Percentiles rank a stretch among this genome's conserved stretches.
These are phyloP conservation scores for Trisateles emortualis DNA, from an alignment of 2,888 invertebrate species.

Conservation along the genomic window DNA sequence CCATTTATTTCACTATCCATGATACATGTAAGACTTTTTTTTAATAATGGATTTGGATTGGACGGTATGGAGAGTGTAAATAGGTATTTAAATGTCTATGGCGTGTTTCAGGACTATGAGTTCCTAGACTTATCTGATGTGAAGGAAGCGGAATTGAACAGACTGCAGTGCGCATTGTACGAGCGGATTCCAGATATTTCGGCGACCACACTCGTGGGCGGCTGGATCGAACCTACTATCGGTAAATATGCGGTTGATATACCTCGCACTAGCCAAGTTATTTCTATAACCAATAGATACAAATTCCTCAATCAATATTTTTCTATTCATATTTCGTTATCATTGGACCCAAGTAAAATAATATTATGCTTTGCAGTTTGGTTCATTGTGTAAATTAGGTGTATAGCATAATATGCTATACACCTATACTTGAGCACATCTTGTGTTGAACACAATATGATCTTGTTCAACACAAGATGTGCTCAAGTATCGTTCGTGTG, in stretches of 20 bases:
- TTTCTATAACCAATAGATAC: no score
- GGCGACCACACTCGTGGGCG: slow-evolving; percentile 63
- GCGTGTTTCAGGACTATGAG: slow-evolving; percentile 88
- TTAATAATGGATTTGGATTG: slow-evolving; percentile 27
- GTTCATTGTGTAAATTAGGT: no score
- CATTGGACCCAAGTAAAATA: no score
- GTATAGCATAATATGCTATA: no score
- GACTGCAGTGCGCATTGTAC: slow-evolving; percentile 88
- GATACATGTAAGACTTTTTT: slow-evolving; percentile 23
- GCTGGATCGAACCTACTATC: slow-evolving; percentile 72
- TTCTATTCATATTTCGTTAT: no score
- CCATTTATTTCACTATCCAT: slow-evolving; percentile 29
- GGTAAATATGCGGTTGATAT: slow-evolving; percentile 57
- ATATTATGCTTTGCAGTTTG: no score
- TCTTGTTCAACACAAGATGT: no score
- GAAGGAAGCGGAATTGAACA: slow-evolving; percentile 89
- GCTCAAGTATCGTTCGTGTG: no score
- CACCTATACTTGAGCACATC: no score
- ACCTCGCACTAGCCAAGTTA: not conserved
- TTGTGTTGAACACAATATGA: no score
- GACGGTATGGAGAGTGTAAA: not conserved
- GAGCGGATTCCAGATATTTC: slow-evolving; percentile 64
- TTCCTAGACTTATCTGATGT: slow-evolving; percentile 92
- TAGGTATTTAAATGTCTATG: slow-evolving; percentile 57
- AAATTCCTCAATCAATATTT: no score